phyloP scores from a whole-genome alignment of 92 coral and sea anemone genomes.

The Desmophyllum pertusum region DNA sequence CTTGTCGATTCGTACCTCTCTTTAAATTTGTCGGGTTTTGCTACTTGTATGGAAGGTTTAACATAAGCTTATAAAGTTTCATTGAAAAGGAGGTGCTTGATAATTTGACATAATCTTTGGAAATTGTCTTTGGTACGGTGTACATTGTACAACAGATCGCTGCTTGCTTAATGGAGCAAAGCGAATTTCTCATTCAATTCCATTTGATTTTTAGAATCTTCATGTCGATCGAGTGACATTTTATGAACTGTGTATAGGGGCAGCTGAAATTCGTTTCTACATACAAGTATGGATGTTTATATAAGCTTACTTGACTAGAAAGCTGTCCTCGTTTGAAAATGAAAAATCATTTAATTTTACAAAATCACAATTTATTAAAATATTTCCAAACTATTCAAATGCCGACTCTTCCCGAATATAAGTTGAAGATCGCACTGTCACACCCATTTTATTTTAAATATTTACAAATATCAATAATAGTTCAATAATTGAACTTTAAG shows the following conservation, averaged over 20 bases:
- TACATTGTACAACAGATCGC: neutral
- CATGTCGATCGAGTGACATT: neutral
- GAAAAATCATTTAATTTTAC: neutral
- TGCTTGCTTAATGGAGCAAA: constrained; percentile 3
- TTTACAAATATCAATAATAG: constrained; percentile 1
- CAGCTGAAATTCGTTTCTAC: neutral
- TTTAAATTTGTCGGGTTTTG: neutral
- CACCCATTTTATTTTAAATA: constrained; percentile 29
- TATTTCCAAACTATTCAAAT: neutral
- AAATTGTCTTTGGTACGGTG: neutral
- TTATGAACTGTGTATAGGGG: too few species aligned
- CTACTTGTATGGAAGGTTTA: neutral
- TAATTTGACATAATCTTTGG: constrained; percentile 13
- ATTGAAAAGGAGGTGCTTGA: neutral
- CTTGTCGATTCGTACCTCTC: neutral
- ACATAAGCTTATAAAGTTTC: neutral
- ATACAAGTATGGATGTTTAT: too few species aligned
- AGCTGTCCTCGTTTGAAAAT: neutral
- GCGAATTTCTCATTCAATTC: neutral
- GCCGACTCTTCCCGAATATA: neutral
- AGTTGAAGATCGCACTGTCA: neutral
- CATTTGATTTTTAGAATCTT: neutral
- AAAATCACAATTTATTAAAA: neutral
- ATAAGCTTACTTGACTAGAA: neutral
- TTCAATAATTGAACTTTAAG: neutral